phyloP scores from a whole-genome alignment of 2,113 vertebrate genomes.

The Protobothrops flavoviridis region DNA sequence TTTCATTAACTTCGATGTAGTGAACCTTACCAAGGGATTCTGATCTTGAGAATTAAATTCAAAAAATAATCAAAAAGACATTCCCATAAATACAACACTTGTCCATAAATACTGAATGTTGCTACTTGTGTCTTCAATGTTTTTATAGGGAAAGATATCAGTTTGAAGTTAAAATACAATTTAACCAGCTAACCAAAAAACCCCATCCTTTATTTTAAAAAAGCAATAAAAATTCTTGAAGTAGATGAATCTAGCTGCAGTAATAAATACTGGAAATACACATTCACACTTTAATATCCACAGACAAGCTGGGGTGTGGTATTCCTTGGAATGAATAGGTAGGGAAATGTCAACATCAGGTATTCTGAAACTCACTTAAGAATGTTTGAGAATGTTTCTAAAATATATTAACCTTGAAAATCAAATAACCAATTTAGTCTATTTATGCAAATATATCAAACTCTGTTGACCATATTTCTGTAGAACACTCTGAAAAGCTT shows the following conservation, averaged over 20 bases:
- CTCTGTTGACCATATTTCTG: constrained; percentile 30
- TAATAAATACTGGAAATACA: neutral
- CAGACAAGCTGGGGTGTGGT: neutral
- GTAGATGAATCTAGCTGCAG: neutral
- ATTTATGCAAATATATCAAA: constrained; percentile 41
- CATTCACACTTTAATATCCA: neutral
- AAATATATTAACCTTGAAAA: constrained; percentile 29
- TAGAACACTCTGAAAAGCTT: constrained; percentile 22
- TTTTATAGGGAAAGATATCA: neutral
- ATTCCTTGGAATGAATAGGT: neutral
- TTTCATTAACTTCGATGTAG: neutral
- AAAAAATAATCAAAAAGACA: neutral
- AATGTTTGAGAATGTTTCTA: constrained; percentile 14
- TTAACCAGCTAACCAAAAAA: neutral
- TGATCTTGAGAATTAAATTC: neutral
- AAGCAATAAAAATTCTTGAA: neutral
- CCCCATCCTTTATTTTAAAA: neutral
- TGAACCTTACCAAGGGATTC: neutral
- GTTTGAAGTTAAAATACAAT: neutral
- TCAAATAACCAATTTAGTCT: constrained; percentile 28
- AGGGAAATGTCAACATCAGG: neutral
- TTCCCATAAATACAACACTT: neutral
- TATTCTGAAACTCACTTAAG: neutral
- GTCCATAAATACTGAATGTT: neutral
- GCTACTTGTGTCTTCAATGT: neutral